Base-by-base conservation (phyloP, 2,113 vertebrate species). In the Prinia subflava region DNA sequence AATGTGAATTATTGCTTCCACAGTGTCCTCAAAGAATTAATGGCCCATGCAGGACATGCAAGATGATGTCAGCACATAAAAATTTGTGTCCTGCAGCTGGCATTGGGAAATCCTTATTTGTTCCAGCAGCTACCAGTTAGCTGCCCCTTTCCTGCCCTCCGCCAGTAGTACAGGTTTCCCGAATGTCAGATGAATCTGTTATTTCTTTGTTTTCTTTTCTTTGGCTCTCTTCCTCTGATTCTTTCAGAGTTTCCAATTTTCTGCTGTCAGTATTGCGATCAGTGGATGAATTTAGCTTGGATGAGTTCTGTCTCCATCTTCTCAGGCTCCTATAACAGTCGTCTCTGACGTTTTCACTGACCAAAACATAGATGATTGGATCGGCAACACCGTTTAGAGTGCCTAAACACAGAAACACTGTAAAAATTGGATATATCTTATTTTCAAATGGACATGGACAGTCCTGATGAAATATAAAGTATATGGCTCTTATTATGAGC, bases 361-460 rank as follows among this genome's bases (percentile, higher is more conserved):
- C 97, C 86, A 99, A 96, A 63, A 98, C 97, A 0, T 99, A 99
- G 94, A 99, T 97, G 77, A 99, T 94, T 46, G 99, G 99, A 95
- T 99, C 99, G 0, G 98, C 92, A 49, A 98, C 86, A 1, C 98
- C 97, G 80, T 98, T 99, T 69, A 98, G 60, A 1, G 99, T 99
- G 83, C 97, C 92, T 71, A 99, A 97, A 76, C 99, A 98, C 37
- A 99, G 97, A 52, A 97, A 98, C 2, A 75, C 96, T 47, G 89
- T 94, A 31, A 98, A 98, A 11, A 78, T 15, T 0, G 97, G 97
- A 96, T 98, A 98, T 30, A 99, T 60, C 0, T 50, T 21, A 12
- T 21, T 12, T 81, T 98, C 97, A 10, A 99, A 97, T 28, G 50
- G 18, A 21, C 98, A 99, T 13, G 90, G 2, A 11, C 83, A 23